Percentiles rank a stretch among this genome's conserved stretches.
Conservation (phyloP, 2,888 invertebrate genomes). For the Luperina nickerlii region DNA sequence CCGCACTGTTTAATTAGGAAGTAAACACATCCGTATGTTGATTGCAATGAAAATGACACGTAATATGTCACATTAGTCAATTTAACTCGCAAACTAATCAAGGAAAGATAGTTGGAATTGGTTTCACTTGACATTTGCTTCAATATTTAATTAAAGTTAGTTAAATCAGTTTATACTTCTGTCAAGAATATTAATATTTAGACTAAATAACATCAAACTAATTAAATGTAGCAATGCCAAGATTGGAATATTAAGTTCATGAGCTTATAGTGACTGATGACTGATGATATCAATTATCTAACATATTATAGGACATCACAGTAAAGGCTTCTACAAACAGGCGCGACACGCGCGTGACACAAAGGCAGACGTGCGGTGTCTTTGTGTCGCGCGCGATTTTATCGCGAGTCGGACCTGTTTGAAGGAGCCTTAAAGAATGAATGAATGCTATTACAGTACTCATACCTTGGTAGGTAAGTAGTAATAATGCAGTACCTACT, state of each 20-base stretch:
- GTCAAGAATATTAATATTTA: slow-evolving; percentile 36
- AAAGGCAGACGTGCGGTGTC: too few relatives aligned
- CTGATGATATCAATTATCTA: slow-evolving; percentile 12
- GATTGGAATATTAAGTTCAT: slow-evolving; percentile 9
- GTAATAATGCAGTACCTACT: not conserved
- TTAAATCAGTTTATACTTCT: slow-evolving; percentile 34
- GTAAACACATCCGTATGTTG: slow-evolving; percentile 1
- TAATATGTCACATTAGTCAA: slow-evolving; percentile 12
- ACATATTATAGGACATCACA: not conserved
- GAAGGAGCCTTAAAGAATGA: too few relatives aligned
- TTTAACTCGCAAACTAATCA: slow-evolving; percentile 41
- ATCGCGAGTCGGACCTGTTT: too few relatives aligned
- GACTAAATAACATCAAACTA: not conserved
- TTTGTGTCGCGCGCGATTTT: too few relatives aligned
- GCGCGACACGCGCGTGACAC: too few relatives aligned
- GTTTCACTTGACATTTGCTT: slow-evolving; percentile 53
- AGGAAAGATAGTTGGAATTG: slow-evolving; percentile 43
- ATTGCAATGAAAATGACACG: slow-evolving; percentile 13
- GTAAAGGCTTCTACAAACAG: too few relatives aligned
- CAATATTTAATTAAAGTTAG: not conserved
- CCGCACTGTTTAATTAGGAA: slow-evolving; percentile 19
- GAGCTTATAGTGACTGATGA: slow-evolving; percentile 1
- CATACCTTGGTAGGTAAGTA: not conserved
- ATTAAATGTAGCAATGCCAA: not conserved
- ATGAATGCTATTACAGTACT: not conserved